Percentiles rank a stretch among this genome's conserved stretches.
Conservation (phyloP, 2,797 vertebrate species). For the Acropternis orthonyx region DNA sequence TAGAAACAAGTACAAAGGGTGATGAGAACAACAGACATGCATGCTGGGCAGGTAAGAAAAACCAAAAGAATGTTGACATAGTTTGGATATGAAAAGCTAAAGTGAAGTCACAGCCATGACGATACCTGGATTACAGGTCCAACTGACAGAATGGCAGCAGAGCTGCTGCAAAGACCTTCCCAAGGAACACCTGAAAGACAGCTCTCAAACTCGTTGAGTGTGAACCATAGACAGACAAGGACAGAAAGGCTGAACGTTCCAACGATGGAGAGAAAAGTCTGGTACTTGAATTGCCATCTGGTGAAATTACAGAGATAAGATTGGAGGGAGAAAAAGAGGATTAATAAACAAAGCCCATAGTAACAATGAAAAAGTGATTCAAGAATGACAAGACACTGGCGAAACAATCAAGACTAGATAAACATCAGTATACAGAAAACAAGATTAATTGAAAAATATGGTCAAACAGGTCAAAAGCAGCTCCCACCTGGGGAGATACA, state of each 20-base stretch:
- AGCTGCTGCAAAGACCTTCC: neutral
- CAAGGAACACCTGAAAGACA: neutral
- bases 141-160: neutral
- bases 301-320: neutral
- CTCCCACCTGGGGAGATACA: neutral
- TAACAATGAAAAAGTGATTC: neutral
- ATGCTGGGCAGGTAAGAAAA: neutral
- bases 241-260: neutral
- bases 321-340: neutral
- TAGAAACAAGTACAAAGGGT: neutral
- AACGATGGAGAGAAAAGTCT: rapidly evolving
- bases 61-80: neutral
- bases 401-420: neutral
- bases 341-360: neutral
- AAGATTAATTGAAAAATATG: neutral
- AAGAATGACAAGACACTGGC: rapidly evolving
- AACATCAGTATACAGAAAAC: neutral
- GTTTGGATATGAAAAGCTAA: neutral
- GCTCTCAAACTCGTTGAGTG: neutral
- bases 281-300: neutral
- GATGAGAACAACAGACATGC: neutral
- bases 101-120: neutral
- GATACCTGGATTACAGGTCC: neutral
- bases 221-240: neutral
- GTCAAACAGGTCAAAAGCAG: neutral